Evolutionary conservation across 92 coral and sea anemone species (phyloP).

Genomic region (Porites rus): DNA sequence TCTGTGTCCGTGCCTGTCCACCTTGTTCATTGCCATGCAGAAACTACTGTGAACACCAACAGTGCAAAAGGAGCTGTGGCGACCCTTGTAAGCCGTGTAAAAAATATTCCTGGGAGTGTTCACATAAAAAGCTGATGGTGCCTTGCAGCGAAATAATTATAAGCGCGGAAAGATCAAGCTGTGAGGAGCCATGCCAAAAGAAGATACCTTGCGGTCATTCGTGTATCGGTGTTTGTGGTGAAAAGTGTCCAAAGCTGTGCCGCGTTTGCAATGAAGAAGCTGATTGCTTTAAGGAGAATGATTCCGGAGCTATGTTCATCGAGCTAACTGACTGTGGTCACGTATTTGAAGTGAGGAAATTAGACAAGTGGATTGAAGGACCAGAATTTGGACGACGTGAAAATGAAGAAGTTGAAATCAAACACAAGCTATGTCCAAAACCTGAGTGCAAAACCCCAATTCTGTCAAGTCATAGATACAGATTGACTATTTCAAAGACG

Average conservation of each 20-base stretch:
- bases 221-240: constrained; percentile 95
- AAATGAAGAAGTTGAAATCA: constrained; percentile 48
- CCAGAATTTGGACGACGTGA: constrained; percentile 16
- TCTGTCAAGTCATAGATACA: constrained; percentile 83
- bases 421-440: constrained; percentile 78
- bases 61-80: constrained; percentile 79
- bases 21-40: constrained; percentile 75
- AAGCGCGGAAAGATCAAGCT: constrained; percentile 70
- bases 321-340: constrained; percentile 89
- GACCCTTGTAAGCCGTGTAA: constrained; percentile 74
- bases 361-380: constrained; percentile 81
- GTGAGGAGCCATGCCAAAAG: constrained; percentile 72
- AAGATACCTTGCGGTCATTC: constrained; percentile 65
- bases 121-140: constrained; percentile 60
- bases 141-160: constrained; percentile 80
- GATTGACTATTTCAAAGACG: constrained; percentile 78
- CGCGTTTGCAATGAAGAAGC: constrained; percentile 81
- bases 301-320: constrained; percentile 75
- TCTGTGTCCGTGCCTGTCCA: constrained; percentile 81
- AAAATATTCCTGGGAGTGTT: constrained; percentile 80
- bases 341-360: constrained; percentile 77
- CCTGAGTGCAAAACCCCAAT: constrained; percentile 73
- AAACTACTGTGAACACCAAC: constrained; percentile 83
- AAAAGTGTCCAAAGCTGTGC: constrained; percentile 90
- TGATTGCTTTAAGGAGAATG: constrained; percentile 63